A percentile compares a stretch with the other conserved stretches of the same genome.
Evolutionary conservation across 2,888 invertebrate species (phyloP).

Genomic region (Globia sparganii): DNA sequence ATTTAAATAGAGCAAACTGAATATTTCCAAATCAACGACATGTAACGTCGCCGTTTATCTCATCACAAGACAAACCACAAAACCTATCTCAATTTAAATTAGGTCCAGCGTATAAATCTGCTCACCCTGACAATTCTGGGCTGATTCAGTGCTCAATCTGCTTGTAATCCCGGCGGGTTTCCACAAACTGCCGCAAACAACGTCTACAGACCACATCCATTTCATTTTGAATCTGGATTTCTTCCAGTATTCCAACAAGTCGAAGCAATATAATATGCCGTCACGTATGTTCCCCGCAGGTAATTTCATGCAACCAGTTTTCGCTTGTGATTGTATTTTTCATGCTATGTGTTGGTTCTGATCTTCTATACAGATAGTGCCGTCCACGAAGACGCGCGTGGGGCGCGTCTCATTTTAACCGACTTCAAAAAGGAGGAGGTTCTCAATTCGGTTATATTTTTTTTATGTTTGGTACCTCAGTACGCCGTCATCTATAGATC

Average conservation of each 20-base stretch:
- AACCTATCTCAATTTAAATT: constrained; percentile 54
- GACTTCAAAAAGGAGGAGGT: too few species aligned
- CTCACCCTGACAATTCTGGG: constrained; percentile 39
- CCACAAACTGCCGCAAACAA: constrained; percentile 43
- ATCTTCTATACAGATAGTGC: too few species aligned
- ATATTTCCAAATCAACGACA: not conserved
- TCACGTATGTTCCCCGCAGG: constrained; percentile 36
- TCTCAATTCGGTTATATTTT: too few species aligned
- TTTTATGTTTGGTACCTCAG: too few species aligned
- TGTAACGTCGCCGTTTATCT: not conserved
- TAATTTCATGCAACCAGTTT: constrained; percentile 1
- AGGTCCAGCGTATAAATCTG: constrained; percentile 47
- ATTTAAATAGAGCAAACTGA: not conserved
- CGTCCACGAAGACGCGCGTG: too few species aligned
- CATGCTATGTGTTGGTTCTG: not conserved
- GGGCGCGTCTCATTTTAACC: too few species aligned
- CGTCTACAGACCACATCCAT: constrained; percentile 44
- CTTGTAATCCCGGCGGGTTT: constrained; percentile 42
- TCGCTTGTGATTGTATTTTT: constrained; percentile 10
- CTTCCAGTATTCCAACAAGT: constrained; percentile 56
- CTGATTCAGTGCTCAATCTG: constrained; percentile 58
- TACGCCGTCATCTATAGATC: too few species aligned
- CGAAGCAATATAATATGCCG: constrained; percentile 49
- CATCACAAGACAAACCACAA: constrained; percentile 22
- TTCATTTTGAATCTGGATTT: constrained; percentile 46